These are phyloP conservation scores for Mus spicilegus DNA, from an alignment of 2,113 vertebrate species.

Conservation along the genomic window DNA sequence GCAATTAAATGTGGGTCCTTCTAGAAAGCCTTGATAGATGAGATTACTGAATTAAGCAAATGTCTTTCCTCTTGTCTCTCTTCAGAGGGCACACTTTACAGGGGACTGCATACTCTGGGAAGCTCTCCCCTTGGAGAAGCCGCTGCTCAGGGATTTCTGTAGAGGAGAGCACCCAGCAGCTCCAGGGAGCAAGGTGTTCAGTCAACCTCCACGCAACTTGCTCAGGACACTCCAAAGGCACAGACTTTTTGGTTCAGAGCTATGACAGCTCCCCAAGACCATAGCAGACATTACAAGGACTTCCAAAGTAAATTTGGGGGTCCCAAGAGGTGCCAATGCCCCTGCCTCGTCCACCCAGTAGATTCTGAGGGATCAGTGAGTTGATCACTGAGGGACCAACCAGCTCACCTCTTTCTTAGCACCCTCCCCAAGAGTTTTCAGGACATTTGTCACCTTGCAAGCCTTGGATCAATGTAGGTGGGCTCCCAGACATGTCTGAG, in stretches of 20 bases:
- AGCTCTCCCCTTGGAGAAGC: neutral
- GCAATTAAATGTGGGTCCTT: neutral
- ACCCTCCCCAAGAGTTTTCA: neutral
- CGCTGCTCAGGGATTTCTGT: too few species aligned
- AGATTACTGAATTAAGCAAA: neutral
- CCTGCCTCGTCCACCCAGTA: neutral
- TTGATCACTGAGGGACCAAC: neutral
- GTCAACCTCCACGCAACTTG: neutral
- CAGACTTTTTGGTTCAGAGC: neutral
- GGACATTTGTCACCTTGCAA: neutral
- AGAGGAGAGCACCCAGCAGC: neutral
- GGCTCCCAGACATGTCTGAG: neutral
- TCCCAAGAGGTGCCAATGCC: neutral
- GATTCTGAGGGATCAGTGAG: neutral
- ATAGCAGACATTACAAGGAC: too few species aligned
- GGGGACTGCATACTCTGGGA: neutral
- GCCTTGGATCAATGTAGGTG: neutral
- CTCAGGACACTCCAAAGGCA: neutral
- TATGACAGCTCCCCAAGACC: neutral
- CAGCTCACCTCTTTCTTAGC: neutral
- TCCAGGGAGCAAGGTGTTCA: neutral
- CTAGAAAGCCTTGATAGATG: neutral
- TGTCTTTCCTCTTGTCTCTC: neutral
- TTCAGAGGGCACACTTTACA: neutral
- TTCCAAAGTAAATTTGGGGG: neutral